Percentiles rank a stretch among this genome's conserved stretches.
Evolutionary conservation across 2,797 vertebrate genomes (phyloP).

Genomic region (Pantherophis vulpinus): DNA sequence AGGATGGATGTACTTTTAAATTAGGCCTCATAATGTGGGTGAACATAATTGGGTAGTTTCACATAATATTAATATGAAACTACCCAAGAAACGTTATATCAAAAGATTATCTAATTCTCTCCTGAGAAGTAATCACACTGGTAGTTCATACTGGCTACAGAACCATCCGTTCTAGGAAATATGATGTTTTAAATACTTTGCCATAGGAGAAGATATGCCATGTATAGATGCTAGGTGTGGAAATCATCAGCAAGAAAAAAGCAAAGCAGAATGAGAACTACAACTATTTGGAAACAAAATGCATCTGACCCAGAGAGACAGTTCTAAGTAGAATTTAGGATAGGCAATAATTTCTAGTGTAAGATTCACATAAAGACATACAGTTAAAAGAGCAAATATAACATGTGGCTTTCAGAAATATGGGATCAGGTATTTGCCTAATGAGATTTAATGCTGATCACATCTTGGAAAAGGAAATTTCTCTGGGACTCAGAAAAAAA

Average conservation of each 20-base stretch:
- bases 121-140: not conserved
- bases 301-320: not conserved
- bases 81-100: not conserved
- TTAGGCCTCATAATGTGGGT: not conserved
- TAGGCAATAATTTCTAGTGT: not conserved
- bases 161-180: not conserved
- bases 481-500: not conserved
- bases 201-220: not conserved
- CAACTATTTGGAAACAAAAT: not conserved
- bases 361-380: not conserved
- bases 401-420: not conserved
- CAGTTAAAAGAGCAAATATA: not conserved
- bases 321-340: not conserved
- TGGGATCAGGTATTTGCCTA: not conserved
- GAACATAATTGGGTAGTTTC: not conserved
- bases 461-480: constrained; percentile 6
- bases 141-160: not conserved
- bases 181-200: not conserved
- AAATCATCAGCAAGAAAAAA: not conserved
- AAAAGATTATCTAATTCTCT: not conserved
- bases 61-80: not conserved
- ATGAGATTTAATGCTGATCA: not conserved
- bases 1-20: not conserved
- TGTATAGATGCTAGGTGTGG: not conserved
- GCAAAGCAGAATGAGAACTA: not conserved